Conservation (phyloP, 2,888 invertebrate species). For the Kryphioiulus occultus region DNA sequence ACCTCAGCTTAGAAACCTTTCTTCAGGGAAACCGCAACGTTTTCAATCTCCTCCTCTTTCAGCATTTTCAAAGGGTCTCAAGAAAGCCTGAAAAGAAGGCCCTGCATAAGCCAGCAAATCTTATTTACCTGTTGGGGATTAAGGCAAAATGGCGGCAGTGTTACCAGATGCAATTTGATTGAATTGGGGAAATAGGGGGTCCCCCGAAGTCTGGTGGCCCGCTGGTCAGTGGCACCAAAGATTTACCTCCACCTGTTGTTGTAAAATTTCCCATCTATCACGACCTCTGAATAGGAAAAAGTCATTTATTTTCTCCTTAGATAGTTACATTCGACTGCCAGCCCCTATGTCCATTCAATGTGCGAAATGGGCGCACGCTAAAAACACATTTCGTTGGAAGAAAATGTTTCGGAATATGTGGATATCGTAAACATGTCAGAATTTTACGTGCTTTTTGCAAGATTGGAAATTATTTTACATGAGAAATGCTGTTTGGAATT, state of each 20-base stretch:
- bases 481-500: no score
- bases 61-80: neutral
- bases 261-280: neutral
- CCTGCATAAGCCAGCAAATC: constrained; percentile 19
- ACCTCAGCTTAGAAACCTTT: neutral
- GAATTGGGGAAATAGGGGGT: neutral
- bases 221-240: neutral
- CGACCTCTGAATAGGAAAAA: neutral
- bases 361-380: neutral
- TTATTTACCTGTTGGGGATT: constrained; percentile 22
- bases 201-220: neutral
- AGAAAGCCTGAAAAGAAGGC: neutral
- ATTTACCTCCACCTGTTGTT: constrained; percentile 38
- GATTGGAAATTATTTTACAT: no score
- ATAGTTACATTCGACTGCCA: neutral
- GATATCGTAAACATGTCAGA: no score
- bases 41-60: neutral
- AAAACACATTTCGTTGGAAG: neutral
- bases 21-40: neutral
- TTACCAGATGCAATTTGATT: neutral
- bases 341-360: neutral
- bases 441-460: no score
- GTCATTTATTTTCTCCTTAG: constrained; percentile 27
- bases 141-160: neutral
- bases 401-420: neutral